phyloP scores from a whole-genome alignment of 53 echinoderm and acorn worm genomes.

The Apostichopus leukothele region DNA sequence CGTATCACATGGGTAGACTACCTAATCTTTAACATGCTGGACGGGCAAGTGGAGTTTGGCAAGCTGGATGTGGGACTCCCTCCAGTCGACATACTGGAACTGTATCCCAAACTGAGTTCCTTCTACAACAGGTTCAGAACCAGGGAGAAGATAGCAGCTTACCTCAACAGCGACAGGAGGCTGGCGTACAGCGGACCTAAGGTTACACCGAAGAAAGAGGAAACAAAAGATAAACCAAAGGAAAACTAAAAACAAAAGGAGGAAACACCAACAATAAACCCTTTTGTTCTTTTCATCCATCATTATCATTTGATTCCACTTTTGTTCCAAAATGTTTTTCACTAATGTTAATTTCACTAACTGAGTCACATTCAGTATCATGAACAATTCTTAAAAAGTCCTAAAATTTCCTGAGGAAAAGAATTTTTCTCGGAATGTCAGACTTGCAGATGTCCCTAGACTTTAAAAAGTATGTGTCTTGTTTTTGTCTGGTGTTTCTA shows the following conservation, averaged over 20 bases:
- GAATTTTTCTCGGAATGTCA: too few species aligned
- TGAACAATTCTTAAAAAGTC: too few species aligned
- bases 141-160: constrained; percentile 61
- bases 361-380: too few species aligned
- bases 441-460: too few species aligned
- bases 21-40: constrained; percentile 77
- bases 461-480: too few species aligned
- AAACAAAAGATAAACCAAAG: neutral
- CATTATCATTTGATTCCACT: neutral
- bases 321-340: too few species aligned
- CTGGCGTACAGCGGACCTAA: constrained; percentile 63
- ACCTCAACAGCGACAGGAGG: constrained; percentile 70
- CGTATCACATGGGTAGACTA: constrained; percentile 96
- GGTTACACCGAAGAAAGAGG: constrained; percentile 19
- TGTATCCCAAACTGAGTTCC: constrained; percentile 79
- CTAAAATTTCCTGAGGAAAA: too few species aligned
- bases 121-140: constrained; percentile 83
- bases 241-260: neutral
- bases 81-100: constrained; percentile 68
- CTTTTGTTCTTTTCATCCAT: neutral
- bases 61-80: constrained; percentile 74
- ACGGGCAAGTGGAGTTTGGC: constrained; percentile 78
- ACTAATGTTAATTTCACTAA: too few species aligned
- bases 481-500: too few species aligned
- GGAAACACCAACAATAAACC: neutral